These are phyloP conservation scores for Tinamus major DNA, from an alignment of 2,797 vertebrate genomes.

Conservation along the genomic window DNA sequence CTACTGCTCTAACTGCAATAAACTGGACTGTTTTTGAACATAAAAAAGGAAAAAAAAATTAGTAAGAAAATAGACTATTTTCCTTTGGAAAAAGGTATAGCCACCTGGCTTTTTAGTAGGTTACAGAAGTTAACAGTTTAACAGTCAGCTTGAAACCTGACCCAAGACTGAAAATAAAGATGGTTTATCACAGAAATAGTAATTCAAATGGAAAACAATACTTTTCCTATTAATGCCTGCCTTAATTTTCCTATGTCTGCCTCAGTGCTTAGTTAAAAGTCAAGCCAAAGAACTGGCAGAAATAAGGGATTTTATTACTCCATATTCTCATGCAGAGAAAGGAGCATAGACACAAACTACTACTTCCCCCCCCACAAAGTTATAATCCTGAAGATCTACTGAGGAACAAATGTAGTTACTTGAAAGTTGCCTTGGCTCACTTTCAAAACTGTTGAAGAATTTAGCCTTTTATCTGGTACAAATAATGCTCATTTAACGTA, in stretches of 20 bases:
- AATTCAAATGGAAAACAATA: neutral
- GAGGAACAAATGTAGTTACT: neutral
- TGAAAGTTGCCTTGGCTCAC: neutral
- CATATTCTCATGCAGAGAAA: neutral
- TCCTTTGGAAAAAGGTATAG: neutral
- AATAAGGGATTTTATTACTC: neutral
- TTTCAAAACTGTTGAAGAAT: neutral
- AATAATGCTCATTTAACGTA: neutral
- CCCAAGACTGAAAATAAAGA: neutral
- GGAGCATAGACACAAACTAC: neutral
- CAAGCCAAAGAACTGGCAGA: neutral
- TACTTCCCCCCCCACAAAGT: neutral
- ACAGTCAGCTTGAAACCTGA: neutral
- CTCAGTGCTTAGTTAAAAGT: neutral
- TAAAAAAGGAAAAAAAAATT: constrained; percentile 6
- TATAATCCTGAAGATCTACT: constrained; percentile 11
- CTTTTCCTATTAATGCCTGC: neutral
- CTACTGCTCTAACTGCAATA: neutral
- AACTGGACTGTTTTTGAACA: neutral
- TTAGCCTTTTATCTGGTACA: neutral
- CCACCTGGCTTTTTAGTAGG: neutral
- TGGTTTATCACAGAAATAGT: neutral
- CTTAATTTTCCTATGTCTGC: neutral
- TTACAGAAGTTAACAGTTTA: neutral
- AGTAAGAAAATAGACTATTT: neutral